A percentile compares a stretch with the other conserved stretches of the same genome.
Evolutionary conservation across 2,888 invertebrate species (phyloP).

Genomic region (Lucinisca nassula): DNA sequence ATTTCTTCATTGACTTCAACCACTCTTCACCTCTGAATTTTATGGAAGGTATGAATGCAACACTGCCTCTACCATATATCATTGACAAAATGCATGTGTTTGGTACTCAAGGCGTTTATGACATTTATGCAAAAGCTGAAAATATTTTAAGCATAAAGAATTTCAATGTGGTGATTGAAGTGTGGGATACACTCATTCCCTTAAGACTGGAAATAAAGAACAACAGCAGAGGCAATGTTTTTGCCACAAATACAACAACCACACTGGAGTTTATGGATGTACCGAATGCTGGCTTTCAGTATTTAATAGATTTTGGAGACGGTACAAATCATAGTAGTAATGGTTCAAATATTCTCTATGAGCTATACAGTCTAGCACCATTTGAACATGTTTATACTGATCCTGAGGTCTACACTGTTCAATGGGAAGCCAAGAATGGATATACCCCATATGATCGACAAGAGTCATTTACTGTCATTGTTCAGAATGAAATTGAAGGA

Average conservation of each 20-base stretch:
- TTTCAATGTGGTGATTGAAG: slow-evolving; percentile 1
- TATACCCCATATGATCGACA: neutral
- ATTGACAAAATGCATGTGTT: slow-evolving; percentile 18
- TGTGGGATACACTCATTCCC: slow-evolving; percentile 52
- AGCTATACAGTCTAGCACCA: slow-evolving; percentile 15
- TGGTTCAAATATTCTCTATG: slow-evolving; percentile 26
- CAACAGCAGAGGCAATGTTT: slow-evolving; percentile 3
- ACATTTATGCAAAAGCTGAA: slow-evolving; percentile 16
- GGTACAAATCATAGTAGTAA: slow-evolving; percentile 13
- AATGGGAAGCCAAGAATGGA: slow-evolving; percentile 37
- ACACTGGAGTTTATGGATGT: slow-evolving; percentile 44
- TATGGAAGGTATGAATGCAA: neutral
- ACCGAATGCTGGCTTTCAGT: slow-evolving; percentile 60
- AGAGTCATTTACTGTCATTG: slow-evolving; percentile 10
- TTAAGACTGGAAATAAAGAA: slow-evolving; percentile 23
- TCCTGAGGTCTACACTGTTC: slow-evolving; percentile 33
- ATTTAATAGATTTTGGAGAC: slow-evolving; percentile 54
- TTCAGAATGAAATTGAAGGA: slow-evolving; percentile 37
- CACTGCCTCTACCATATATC: neutral
- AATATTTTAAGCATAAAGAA: slow-evolving; percentile 33
- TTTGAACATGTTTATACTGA: slow-evolving; percentile 29
- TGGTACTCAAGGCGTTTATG: slow-evolving; percentile 47
- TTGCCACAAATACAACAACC: slow-evolving; percentile 2
- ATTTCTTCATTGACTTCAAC: neutral
- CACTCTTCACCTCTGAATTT: neutral